A percentile compares a stretch with the other conserved stretches of the same genome.
These are phyloP conservation scores for Lepidotrigona ventralis DNA, from an alignment of 1,140 invertebrate species.

Conservation along the genomic window DNA sequence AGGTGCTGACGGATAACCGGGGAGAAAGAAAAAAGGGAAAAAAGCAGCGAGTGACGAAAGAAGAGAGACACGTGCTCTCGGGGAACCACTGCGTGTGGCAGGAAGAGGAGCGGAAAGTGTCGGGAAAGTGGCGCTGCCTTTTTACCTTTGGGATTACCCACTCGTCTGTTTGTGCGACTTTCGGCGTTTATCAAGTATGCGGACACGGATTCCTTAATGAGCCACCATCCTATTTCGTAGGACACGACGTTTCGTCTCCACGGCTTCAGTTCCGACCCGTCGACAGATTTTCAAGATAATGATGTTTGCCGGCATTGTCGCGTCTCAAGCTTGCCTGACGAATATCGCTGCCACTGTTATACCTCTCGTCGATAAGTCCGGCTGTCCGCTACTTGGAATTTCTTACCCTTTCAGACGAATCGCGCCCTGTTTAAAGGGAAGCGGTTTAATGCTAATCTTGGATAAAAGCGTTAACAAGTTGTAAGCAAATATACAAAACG, in stretches of 20 bases:
- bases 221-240: conserved; percentile 33
- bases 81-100: conserved; percentile 38
- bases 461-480: neutral
- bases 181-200: neutral
- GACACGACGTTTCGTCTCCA: conserved; percentile 37
- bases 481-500: neutral
- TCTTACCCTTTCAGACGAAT: neutral
- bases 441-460: neutral
- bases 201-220: conserved; percentile 48
- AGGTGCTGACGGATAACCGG: neutral
- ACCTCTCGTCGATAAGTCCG: conserved; percentile 53
- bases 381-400: neutral
- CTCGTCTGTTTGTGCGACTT: conserved; percentile 14
- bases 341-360: conserved; percentile 5
- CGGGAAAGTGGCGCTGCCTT: conserved; percentile 21
- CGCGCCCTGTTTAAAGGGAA: neutral
- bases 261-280: neutral
- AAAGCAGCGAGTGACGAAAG: neutral
- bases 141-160: conserved; percentile 27
- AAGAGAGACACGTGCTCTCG: conserved; percentile 19
- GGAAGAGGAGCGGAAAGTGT: conserved; percentile 24
- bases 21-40: neutral
- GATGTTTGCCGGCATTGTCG: conserved; percentile 51
- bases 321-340: neutral
- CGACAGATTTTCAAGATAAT: conserved; percentile 57